phyloP scores from a whole-genome alignment of 2,113 vertebrate genomes.

The Falcunculus frontatus region DNA sequence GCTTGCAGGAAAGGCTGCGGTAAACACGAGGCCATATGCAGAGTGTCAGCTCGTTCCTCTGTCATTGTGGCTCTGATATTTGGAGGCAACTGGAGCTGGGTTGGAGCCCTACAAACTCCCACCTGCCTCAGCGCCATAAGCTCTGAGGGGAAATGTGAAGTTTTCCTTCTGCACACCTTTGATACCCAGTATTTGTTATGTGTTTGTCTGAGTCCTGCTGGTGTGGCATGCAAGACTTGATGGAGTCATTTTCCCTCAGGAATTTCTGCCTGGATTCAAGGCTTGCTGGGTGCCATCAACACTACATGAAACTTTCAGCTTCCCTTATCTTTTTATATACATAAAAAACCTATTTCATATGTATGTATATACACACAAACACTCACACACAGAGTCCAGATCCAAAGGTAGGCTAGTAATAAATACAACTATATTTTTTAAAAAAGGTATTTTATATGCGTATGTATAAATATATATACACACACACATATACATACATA shows the following conservation, averaged over 20 bases:
- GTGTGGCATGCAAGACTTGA: background rate
- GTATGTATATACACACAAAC: rapidly evolving
- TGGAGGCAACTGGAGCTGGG: background rate
- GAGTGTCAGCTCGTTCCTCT: background rate
- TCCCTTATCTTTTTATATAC: background rate
- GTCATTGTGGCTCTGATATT: background rate
- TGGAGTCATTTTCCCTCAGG: background rate
- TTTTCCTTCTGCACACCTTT: slow-evolving; percentile 2
- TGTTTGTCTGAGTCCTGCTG: background rate
- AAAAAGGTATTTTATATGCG: background rate
- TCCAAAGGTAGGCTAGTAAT: background rate
- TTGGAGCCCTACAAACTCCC: slow-evolving; percentile 38
- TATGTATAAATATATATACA: background rate
- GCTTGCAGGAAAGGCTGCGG: background rate
- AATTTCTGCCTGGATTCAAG: background rate
- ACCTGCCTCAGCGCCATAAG: slow-evolving; percentile 1
- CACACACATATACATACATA: background rate
- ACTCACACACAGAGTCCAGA: background rate
- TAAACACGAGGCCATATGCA: slow-evolving; percentile 10
- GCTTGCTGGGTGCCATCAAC: background rate
- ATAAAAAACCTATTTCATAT: background rate
- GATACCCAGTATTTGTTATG: background rate
- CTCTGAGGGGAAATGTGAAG: background rate
- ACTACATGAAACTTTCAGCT: background rate
- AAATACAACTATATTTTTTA: background rate